Percentiles rank a stretch among this genome's conserved stretches.
phyloP scores from a whole-genome alignment of 2,888 invertebrate genomes.

The Mythimna impura region DNA sequence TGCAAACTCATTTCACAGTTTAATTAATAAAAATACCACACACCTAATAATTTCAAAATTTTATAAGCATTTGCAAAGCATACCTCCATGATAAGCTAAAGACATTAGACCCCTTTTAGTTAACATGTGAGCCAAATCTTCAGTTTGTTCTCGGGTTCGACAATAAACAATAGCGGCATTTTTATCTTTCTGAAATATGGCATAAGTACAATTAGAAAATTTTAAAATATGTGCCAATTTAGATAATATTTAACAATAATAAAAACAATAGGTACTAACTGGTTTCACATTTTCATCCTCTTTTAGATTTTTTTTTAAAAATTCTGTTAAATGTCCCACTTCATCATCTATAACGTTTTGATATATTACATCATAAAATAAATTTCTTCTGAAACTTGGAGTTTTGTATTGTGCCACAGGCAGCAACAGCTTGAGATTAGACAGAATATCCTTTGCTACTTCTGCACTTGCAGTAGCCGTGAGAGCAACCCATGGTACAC shows the following conservation, averaged over 20 bases:
- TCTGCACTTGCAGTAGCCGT: conserved; percentile 97
- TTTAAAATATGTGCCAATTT: not conserved
- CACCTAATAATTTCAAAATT: conserved; percentile 16
- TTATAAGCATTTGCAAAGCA: conserved; percentile 44
- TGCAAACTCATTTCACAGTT: not conserved
- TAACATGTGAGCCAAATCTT: conserved; percentile 94
- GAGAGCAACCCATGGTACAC: conserved; percentile 96
- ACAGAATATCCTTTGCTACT: conserved; percentile 95
- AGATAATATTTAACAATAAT: not conserved
- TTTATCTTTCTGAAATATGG: conserved; percentile 85
- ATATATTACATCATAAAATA: conserved; percentile 98
- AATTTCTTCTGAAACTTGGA: conserved; percentile 97
- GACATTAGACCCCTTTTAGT: conserved; percentile 93
- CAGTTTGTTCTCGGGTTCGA: conserved; percentile 97
- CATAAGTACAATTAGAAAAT: conserved; percentile 15
- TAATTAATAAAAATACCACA: conserved; percentile 15
- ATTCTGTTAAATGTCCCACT: conserved; percentile 94
- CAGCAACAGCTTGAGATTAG: conserved; percentile 92
- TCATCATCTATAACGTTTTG: conserved; percentile 96
- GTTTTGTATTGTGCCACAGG: conserved; percentile 94
- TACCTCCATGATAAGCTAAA: conserved; percentile 97
- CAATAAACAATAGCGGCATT: conserved; percentile 98
- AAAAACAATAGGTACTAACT: conserved; percentile 74
- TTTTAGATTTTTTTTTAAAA: conserved; percentile 92
- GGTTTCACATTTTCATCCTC: conserved; percentile 88